These are phyloP conservation scores for Sitophilus oryzae DNA, from an alignment of 1,140 invertebrate genomes.

Conservation along the genomic window DNA sequence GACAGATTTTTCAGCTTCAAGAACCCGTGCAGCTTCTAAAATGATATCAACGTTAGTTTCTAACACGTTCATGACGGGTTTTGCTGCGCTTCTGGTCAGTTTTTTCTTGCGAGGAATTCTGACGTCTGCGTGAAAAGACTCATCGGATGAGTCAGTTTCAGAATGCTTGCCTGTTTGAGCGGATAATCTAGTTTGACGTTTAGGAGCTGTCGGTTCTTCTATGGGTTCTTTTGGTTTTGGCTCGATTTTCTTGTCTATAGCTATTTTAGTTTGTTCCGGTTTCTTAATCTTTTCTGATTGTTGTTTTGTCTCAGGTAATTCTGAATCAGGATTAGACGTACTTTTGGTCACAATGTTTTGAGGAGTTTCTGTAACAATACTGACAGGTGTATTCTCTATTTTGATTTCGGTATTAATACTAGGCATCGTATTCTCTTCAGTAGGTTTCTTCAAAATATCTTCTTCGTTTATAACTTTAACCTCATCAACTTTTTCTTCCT, in stretches of 20 bases:
- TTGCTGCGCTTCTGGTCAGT: conserved; percentile 25
- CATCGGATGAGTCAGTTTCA: conserved; percentile 31
- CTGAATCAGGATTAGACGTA: not conserved
- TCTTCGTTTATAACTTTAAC: not conserved
- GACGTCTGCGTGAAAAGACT: conserved; percentile 30
- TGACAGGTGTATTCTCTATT: not conserved
- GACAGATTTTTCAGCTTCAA: conserved; percentile 5
- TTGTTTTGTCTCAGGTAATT: not conserved
- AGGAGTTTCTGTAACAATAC: conserved; percentile 1
- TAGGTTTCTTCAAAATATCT: not conserved
- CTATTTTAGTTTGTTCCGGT: conserved; percentile 1
- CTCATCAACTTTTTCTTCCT: conserved; percentile 5
- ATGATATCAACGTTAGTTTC: conserved; percentile 19
- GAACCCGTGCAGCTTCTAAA: conserved; percentile 14
- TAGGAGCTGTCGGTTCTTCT: conserved; percentile 6
- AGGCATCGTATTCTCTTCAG: not conserved
- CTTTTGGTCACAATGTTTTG: conserved; percentile 5
- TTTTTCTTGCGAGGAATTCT: conserved; percentile 31
- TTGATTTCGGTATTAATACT: conserved; percentile 3
- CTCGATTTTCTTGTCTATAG: not conserved
- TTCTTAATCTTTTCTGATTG: not conserved
- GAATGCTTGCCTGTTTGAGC: conserved; percentile 14
- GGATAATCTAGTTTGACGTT: conserved; percentile 25
- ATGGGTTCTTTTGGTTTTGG: not conserved
- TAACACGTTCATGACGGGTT: conserved; percentile 1